Evolutionary conservation across 2,113 vertebrate genomes (phyloP).

Genomic region (Callionymus lyra): DNA sequence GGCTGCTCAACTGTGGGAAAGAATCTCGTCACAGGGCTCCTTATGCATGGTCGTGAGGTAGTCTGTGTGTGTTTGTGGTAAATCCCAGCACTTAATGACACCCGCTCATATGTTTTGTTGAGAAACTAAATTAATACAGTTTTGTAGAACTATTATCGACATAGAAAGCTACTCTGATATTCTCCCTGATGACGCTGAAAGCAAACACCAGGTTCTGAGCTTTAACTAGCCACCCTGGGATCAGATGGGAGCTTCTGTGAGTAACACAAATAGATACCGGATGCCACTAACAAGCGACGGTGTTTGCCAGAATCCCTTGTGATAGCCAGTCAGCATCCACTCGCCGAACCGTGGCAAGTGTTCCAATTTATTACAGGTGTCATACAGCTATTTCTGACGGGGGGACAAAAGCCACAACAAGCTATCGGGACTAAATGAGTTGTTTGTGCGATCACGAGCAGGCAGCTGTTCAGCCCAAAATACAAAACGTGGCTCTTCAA

Average conservation of each 20-base stretch:
- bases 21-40: too few relatives aligned
- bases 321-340: constrained; percentile 24
- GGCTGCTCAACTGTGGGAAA: too few relatives aligned
- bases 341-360: constrained; percentile 11
- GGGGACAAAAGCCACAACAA: constrained; percentile 9
- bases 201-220: constrained; percentile 5
- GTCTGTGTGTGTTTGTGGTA: too few relatives aligned
- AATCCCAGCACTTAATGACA: too few relatives aligned
- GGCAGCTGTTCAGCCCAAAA: constrained; percentile 8
- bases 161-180: too few relatives aligned
- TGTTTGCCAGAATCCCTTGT: constrained; percentile 15
- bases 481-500: not conserved
- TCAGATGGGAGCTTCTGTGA: constrained; percentile 9
- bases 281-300: constrained; percentile 38
- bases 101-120: too few relatives aligned
- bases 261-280: constrained; percentile 15
- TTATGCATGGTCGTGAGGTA: too few relatives aligned
- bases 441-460: constrained; percentile 2
- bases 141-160: too few relatives aligned
- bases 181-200: constrained; percentile 5
- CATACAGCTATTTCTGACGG: constrained; percentile 3
- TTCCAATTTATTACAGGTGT: constrained; percentile 25
- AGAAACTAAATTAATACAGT: too few relatives aligned
- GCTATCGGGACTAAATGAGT: constrained; percentile 8
- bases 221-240: constrained; percentile 43